Percentiles rank a stretch among this genome's conserved stretches.
Evolutionary conservation across 2,888 invertebrate species (phyloP).

Genomic region (Bombylius discolor): DNA sequence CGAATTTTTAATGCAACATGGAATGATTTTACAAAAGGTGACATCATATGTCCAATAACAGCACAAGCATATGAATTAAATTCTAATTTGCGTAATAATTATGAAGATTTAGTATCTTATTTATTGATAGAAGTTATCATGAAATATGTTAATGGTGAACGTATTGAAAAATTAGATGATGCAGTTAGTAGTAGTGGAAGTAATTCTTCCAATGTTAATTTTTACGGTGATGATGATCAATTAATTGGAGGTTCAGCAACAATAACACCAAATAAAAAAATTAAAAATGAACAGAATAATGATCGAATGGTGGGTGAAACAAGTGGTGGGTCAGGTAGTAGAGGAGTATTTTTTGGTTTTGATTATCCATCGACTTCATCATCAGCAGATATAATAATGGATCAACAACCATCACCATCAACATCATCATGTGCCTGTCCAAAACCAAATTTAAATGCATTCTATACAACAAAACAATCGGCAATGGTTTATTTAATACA

Average conservation of each 20-base stretch:
- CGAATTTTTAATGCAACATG: slow-evolving; percentile 61
- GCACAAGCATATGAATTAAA: slow-evolving; percentile 44
- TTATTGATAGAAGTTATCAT: slow-evolving; percentile 53
- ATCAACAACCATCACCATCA: neutral
- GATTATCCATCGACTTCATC: neutral
- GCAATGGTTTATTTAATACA: slow-evolving; percentile 28
- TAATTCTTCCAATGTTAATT: slow-evolving; percentile 18
- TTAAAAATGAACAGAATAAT: slow-evolving; percentile 4
- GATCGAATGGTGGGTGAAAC: neutral
- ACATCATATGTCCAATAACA: slow-evolving; percentile 44
- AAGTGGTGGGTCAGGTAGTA: neutral
- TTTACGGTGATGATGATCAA: slow-evolving; percentile 36
- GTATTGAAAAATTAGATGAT: slow-evolving; percentile 42
- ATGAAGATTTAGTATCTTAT: slow-evolving; percentile 46
- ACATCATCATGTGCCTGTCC: slow-evolving; percentile 14
- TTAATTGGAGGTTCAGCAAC: no score
- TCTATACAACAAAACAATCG: slow-evolving; percentile 24
- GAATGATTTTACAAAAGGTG: slow-evolving; percentile 46
- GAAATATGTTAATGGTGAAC: slow-evolving; percentile 44
- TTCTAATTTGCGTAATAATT: slow-evolving; percentile 32
- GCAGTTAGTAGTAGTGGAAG: slow-evolving; percentile 23
- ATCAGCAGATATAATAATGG: neutral
- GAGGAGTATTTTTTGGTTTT: neutral
- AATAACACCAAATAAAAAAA: slow-evolving; percentile 23
- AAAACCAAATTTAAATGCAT: slow-evolving; percentile 15